A percentile compares a stretch with the other conserved stretches of the same genome.
phyloP scores from a whole-genome alignment of 2,888 invertebrate species.

The Stenolophus ochropezus region DNA sequence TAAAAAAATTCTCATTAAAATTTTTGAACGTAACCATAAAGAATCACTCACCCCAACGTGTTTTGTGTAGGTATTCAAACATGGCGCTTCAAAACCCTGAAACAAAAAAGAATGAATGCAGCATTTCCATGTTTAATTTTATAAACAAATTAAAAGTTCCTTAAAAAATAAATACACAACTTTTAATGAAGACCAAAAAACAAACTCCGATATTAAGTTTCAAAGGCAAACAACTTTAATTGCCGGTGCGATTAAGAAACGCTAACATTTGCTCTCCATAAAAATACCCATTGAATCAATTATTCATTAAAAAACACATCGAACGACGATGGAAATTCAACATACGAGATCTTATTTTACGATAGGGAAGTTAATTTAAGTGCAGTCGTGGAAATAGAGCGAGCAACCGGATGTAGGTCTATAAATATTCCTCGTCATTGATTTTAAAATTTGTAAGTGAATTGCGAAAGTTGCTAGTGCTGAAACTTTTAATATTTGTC shows the following conservation, averaged over 20 bases:
- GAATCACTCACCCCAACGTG: background rate
- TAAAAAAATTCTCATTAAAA: background rate
- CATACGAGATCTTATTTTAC: slow-evolving; percentile 14
- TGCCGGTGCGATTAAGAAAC: background rate
- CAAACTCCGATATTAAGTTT: background rate
- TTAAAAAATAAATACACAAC: slow-evolving; percentile 8
- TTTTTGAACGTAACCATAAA: background rate
- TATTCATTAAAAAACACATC: slow-evolving; percentile 12
- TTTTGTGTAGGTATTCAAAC: background rate
- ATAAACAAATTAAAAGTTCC: slow-evolving; percentile 22
- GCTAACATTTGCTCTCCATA: background rate
- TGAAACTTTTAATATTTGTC: slow-evolving; percentile 10
- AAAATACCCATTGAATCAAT: background rate
- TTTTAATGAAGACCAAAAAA: slow-evolving; percentile 1
- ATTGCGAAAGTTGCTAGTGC: slow-evolving; percentile 16
- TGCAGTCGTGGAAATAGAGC: slow-evolving; percentile 6
- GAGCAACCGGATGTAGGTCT: background rate
- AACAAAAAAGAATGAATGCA: slow-evolving; percentile 2
- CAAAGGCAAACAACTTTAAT: slow-evolving; percentile 7
- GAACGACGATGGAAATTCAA: background rate
- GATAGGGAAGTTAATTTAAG: slow-evolving; percentile 15
- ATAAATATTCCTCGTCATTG: slow-evolving; percentile 18
- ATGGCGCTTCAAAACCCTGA: background rate
- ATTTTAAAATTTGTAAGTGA: slow-evolving; percentile 22
- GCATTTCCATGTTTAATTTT: background rate